Conservation (phyloP, 2,888 invertebrate species). For the Acleris laterana region DNA sequence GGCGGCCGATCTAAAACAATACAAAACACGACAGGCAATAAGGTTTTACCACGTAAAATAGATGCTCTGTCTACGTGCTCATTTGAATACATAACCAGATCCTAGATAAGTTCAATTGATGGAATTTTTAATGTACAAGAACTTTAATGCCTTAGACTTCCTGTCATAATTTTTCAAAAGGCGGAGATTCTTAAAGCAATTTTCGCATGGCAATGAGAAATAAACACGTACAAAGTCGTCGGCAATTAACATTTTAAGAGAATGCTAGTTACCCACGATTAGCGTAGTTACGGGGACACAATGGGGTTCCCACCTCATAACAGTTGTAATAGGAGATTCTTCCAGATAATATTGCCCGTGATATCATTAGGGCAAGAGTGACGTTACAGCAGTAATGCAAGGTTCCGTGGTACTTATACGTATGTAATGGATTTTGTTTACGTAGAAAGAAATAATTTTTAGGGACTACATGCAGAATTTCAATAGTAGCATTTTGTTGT, state of each 20-base stretch:
- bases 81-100: no score
- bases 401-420: slow-evolving; percentile 41
- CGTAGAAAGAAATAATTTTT: no score
- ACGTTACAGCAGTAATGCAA: slow-evolving; percentile 21
- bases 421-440: no score
- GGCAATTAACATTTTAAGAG: slow-evolving; percentile 65
- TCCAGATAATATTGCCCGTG: slow-evolving; percentile 38
- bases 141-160: slow-evolving; percentile 1
- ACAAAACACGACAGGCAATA: no score
- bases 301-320: slow-evolving; percentile 75
- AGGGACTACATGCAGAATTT: no score
- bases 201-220: slow-evolving; percentile 50
- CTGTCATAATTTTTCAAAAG: slow-evolving; percentile 11
- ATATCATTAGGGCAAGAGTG: slow-evolving; percentile 24
- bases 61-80: no score
- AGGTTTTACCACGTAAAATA: no score
- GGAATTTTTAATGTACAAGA: not conserved
- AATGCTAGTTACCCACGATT: slow-evolving; percentile 67
- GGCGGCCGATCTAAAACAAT: no score
- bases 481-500: not conserved
- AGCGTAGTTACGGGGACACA: slow-evolving; percentile 52
- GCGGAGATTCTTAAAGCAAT: slow-evolving; percentile 40
- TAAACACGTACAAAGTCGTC: slow-evolving; percentile 49
- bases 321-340: slow-evolving; percentile 60
- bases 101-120: no score